These are phyloP conservation scores for Sebastolobus altivelis DNA, from an alignment of 2,797 vertebrate species.

Conservation along the genomic window DNA sequence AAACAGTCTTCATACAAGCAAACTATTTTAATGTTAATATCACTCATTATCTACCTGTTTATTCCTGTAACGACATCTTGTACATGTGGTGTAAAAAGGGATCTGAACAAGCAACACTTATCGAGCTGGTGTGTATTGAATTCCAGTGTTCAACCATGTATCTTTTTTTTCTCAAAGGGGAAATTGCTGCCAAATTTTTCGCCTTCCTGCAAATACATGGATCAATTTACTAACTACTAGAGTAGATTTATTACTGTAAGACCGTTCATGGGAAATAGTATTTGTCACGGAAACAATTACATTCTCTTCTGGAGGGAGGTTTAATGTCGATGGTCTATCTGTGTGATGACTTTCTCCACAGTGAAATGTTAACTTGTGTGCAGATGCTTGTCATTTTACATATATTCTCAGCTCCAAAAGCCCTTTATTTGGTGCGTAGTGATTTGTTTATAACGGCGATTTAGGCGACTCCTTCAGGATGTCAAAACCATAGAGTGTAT, in stretches of 20 bases:
- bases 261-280: conserved; percentile 16
- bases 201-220: conserved; percentile 23
- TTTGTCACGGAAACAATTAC: conserved; percentile 26
- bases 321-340: background rate
- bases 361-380: background rate
- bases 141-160: conserved; percentile 19
- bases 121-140: conserved; percentile 6
- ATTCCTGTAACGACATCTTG: background rate
- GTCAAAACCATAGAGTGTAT: background rate
- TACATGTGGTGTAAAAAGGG: background rate
- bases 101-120: background rate
- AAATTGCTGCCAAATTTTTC: conserved; percentile 41
- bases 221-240: conserved; percentile 44
- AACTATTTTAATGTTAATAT: background rate
- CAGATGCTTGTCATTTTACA: background rate
- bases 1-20: background rate
- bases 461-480: background rate
- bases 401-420: background rate
- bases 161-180: conserved; percentile 6
- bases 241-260: conserved; percentile 21
- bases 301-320: conserved; percentile 27
- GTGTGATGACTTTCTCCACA: background rate
- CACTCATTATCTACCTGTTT: background rate
- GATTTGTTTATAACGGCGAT: background rate
- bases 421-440: background rate